phyloP scores from a whole-genome alignment of 1,140 invertebrate genomes.

The Pogonomyrmex barbatus region DNA sequence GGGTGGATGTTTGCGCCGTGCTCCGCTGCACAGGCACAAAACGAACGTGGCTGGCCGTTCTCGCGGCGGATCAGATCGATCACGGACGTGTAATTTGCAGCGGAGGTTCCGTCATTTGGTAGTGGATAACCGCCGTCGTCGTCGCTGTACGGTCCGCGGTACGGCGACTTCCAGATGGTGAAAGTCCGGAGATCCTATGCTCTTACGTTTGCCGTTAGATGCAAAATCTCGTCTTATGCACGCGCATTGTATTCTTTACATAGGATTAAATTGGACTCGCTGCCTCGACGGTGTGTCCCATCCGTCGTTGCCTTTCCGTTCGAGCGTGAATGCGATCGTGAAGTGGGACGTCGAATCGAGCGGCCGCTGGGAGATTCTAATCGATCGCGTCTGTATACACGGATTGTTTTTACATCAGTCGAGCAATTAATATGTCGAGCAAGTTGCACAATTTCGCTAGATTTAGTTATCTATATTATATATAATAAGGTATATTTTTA shows the following conservation, averaged over 20 bases:
- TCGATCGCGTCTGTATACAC: not conserved
- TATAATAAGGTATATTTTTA: not conserved
- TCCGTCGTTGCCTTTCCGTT: not conserved
- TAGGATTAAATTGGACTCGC: slow-evolving; percentile 31
- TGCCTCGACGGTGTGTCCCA: not conserved
- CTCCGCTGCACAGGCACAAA: slow-evolving; percentile 48
- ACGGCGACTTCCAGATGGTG: slow-evolving; percentile 40
- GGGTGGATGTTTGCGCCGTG: slow-evolving; percentile 44
- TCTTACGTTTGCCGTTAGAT: slow-evolving; percentile 41
- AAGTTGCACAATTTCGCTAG: not conserved
- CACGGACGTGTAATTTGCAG: slow-evolving; percentile 50
- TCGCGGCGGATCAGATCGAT: slow-evolving; percentile 47
- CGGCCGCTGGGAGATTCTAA: slow-evolving; percentile 30
- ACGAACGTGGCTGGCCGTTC: slow-evolving; percentile 16
- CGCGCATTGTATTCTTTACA: slow-evolving; percentile 48
- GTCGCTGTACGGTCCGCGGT: slow-evolving; percentile 2
- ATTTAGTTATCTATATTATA: not conserved
- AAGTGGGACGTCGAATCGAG: slow-evolving; percentile 8
- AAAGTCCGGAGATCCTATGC: slow-evolving; percentile 48
- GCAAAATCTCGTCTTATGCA: slow-evolving; percentile 46
- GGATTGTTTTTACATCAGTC: slow-evolving; percentile 14
- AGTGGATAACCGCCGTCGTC: not conserved
- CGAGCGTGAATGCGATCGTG: slow-evolving; percentile 12
- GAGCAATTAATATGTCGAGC: not conserved
- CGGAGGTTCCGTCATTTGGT: slow-evolving; percentile 43